Base-by-base conservation (phyloP, 2,113 vertebrate species). In the Protobothrops mucrosquamatus region DNA sequence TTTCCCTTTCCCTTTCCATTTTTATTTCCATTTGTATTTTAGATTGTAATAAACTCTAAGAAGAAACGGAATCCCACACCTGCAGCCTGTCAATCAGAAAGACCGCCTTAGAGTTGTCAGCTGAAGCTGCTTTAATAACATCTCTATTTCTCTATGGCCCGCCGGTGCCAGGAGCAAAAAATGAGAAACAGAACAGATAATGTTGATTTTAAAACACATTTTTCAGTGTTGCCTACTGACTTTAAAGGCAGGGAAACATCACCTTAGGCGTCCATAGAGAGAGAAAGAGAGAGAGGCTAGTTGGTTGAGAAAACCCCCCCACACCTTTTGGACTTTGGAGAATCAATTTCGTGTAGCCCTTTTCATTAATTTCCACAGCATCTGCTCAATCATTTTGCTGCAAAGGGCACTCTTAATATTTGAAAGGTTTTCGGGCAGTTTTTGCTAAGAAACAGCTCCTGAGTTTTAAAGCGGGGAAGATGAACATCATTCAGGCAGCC, bases 361-460 rank as follows among this genome's bases (percentile, higher is more conserved):
- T 43, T 3, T 95, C 95, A 97, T 98, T 97, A 96, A 97, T 97
- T 97, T 97, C 96, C 93, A 96, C 93, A 95, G 96, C 93, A 93
- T 43, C 88, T 9, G 94, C 87, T 93, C 29, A 86, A 90, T 93
- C 55, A 46, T 87, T 97, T 96, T 86, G 93, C 93, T 97, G 96
- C 93, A 97, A 97, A 96, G 59, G 92, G 94, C 96, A 93, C 95
- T 96, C 96, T 97, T 98, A 96, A 97, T 97, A 96, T 95, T 95
- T 93, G 88, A 96, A 96, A 96, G 85, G 92, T 89, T 93, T 43
- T 91, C 34, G 0, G 94, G 92, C 54, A 5, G 54, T 90, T 48
- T 52, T 74, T 0, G 0, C 94, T 85, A 96, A 93, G 92, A 89
- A n/a, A 54, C 23, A 55, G 88, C 20, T 54, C 64, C 91, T 46